Evolutionary conservation across 2,888 invertebrate species (phyloP), one percentile per base, ranked within the genome.

Genomic region (Kryphioiulus occultus): DNA sequence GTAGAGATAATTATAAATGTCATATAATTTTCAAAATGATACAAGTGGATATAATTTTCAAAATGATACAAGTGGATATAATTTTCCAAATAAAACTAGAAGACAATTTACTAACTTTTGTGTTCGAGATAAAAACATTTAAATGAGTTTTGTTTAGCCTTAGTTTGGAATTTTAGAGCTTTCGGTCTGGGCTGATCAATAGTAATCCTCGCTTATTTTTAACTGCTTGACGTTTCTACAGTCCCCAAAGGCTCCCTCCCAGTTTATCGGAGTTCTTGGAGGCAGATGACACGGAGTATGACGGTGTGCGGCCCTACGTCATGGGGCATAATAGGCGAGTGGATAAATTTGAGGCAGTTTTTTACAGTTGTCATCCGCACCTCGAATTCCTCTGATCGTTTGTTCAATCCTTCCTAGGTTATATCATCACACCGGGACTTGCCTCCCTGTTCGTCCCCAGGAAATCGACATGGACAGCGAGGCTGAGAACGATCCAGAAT

Each of bases 401-500:
- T 68, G 22, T 9, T 12, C 9, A 12, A 26, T 68, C n/a, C 22
- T 9, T 88, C 53, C 19, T 90, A 95, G 98, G 91, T 92, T 97
- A 59, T 99, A 99, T 92, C 98, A 98, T 91, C 98, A 98, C 92
- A 98, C 98, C 0, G 96, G 96, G 88, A 98, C 98, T 0, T 97
- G 97, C 92, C 94, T 98, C 87, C 98, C 98, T 0, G 96, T 99
- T 87, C 96, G 96, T 92, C 98, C 98, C 15, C 97, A 97, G 92
- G 98, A 98, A 92, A 94, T 98, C 91, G 98, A 98, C 91, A 94
- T 95, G 42, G 98, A 99, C 93, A 97, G 97, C 0, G 98, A 98
- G 91, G 97, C 96, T 87, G 98, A 99, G 92, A 96, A 96, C 59
- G 98, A 98, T 92, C 98, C 98, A 0, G 94, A 96, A 89, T 99